Percentiles rank a stretch among this genome's conserved stretches.
Evolutionary conservation across 2,888 invertebrate genomes (phyloP).

Genomic region (Sycophila texana): DNA sequence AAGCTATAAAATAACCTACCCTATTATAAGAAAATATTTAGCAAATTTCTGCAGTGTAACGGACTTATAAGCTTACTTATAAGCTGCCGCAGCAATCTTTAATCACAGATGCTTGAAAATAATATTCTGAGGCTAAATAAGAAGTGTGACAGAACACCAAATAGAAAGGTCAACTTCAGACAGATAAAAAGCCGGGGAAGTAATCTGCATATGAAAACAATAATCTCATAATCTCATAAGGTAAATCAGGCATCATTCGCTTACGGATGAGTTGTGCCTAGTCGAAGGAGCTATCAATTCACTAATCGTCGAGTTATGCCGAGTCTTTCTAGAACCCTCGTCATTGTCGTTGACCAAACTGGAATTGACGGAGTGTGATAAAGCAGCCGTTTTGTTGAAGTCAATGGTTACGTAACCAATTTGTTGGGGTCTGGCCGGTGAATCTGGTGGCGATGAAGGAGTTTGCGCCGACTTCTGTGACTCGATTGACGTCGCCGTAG

Average conservation of each 20-base stretch:
- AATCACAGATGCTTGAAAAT: no score
- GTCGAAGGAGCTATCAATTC: slow-evolving; percentile 76
- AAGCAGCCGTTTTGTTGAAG: slow-evolving; percentile 93
- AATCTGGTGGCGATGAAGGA: slow-evolving; percentile 75
- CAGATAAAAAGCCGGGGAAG: neutral
- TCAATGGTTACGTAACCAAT: slow-evolving; percentile 90
- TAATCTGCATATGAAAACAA: neutral
- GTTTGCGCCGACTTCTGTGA: slow-evolving; percentile 6
- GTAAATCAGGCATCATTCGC: slow-evolving; percentile 73
- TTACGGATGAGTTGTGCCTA: slow-evolving; percentile 80
- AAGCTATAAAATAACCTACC: no score
- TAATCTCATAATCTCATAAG: no score
- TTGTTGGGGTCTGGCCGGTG: slow-evolving; percentile 74
- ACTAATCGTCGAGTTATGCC: slow-evolving; percentile 86
- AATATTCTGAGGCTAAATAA: no score
- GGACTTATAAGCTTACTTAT: no score
- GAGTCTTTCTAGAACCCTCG: slow-evolving; percentile 86
- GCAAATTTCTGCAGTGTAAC: no score
- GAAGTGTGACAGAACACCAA: no score
- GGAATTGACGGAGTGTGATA: slow-evolving; percentile 87
- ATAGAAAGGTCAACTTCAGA: no score
- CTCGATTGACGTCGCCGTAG: slow-evolving; percentile 42
- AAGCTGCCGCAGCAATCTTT: no score
- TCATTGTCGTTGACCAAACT: slow-evolving; percentile 80
- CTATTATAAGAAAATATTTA: no score